Evolutionary conservation across 1,140 invertebrate species (phyloP).

Genomic region (Drosophila ercepeae): DNA sequence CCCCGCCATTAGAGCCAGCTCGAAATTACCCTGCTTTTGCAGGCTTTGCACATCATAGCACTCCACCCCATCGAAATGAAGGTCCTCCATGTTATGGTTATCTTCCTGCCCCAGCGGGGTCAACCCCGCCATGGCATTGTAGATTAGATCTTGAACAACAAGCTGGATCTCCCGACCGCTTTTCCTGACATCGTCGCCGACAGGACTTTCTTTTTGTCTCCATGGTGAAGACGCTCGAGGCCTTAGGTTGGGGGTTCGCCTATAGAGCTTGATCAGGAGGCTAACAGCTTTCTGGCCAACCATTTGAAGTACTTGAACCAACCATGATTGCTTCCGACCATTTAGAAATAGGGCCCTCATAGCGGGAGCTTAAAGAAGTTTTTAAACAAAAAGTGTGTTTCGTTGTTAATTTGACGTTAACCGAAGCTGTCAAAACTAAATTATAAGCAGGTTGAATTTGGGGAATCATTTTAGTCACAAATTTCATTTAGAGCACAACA

Average conservation of each 20-base stretch:
- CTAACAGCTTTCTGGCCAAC: background rate
- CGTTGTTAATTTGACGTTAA: background rate
- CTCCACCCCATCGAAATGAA: background rate
- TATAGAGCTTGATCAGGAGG: background rate
- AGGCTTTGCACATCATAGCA: background rate
- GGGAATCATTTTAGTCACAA: background rate
- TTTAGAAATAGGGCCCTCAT: conserved; percentile 2
- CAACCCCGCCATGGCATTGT: background rate
- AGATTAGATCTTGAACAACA: background rate
- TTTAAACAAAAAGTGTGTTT: background rate
- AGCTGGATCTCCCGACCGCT: background rate
- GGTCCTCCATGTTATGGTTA: background rate
- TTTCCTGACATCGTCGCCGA: background rate
- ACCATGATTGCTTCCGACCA: background rate
- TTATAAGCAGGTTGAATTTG: background rate
- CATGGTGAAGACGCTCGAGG: background rate
- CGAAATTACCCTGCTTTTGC: background rate
- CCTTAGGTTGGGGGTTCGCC: background rate
- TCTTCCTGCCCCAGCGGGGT: too few relatives aligned
- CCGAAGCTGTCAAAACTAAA: background rate
- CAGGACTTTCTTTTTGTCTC: background rate
- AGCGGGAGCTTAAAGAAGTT: too few relatives aligned
- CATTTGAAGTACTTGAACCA: background rate
- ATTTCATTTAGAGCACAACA: background rate
- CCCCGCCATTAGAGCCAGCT: conserved; percentile 7